Evolutionary conservation across 1,140 invertebrate species (phyloP).

Genomic region (Oscheius sp.): DNA sequence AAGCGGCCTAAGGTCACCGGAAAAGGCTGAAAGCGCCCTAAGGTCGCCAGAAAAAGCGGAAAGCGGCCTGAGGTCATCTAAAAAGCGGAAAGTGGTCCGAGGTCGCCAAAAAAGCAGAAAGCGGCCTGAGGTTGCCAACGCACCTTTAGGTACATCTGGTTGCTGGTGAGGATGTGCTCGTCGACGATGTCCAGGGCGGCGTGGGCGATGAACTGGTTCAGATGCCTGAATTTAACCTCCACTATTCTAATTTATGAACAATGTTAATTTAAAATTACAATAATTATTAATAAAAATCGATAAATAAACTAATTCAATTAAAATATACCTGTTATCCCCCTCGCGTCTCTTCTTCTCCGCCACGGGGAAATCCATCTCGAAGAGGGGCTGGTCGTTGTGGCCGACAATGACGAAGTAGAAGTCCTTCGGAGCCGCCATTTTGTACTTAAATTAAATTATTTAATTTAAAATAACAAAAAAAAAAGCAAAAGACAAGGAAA

Average conservation of each 20-base stretch:
- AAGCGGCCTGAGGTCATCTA: no score
- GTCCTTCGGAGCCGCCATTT: conserved; percentile 63
- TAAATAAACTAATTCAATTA: not conserved
- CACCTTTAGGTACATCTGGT: conserved; percentile 90
- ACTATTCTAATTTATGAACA: no score
- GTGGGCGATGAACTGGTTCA: conserved; percentile 98
- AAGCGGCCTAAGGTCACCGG: no score
- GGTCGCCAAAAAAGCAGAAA: no score
- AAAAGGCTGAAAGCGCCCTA: no score
- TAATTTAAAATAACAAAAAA: no score
- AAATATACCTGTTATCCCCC: conserved; percentile 66
- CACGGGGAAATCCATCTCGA: conserved; percentile 91
- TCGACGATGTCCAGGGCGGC: conserved; percentile 94
- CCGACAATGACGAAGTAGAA: conserved; percentile 99
- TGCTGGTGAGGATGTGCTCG: conserved; percentile 92
- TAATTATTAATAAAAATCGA: not conserved
- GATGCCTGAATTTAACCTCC: conserved; percentile 78
- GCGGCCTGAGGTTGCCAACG: no score
- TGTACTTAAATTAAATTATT: no score
- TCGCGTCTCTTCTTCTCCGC: conserved; percentile 81
- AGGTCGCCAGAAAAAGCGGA: no score
- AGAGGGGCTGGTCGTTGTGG: conserved; percentile 92
- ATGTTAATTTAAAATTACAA: no score
- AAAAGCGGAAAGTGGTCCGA: no score
- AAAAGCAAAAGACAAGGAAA: no score